Percentiles rank a stretch among this genome's conserved stretches.
These are phyloP conservation scores for Hippocampus abdominalis DNA, from an alignment of 2,113 vertebrate genomes.

Conservation along the genomic window DNA sequence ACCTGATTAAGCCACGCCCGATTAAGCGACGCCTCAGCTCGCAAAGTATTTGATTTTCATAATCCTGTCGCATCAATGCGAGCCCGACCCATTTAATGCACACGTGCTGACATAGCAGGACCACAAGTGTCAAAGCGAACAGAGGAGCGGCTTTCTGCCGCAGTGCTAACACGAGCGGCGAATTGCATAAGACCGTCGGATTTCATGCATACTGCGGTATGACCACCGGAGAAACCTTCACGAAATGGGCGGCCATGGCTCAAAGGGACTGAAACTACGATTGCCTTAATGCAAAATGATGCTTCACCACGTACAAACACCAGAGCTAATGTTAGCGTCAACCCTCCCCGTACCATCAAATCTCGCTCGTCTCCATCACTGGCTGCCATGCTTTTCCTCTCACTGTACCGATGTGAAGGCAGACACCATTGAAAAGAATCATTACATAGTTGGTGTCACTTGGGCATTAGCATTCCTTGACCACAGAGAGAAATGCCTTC, in stretches of 20 bases:
- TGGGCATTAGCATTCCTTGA: background rate
- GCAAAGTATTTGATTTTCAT: slow-evolving; percentile 56
- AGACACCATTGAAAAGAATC: background rate
- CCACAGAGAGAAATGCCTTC: too few species aligned
- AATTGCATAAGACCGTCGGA: slow-evolving; percentile 26
- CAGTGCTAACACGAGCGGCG: slow-evolving; percentile 37
- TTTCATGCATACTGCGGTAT: background rate
- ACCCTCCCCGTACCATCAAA: background rate
- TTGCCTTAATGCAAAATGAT: background rate
- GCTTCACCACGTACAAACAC: background rate
- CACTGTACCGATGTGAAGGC: background rate
- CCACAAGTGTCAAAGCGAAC: slow-evolving; percentile 38
- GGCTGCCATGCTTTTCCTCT: background rate
- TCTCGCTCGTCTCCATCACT: background rate
- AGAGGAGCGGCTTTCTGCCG: slow-evolving; percentile 30
- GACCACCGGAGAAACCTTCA: slow-evolving; percentile 1
- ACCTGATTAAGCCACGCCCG: slow-evolving; percentile 56
- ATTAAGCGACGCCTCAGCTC: slow-evolving; percentile 47
- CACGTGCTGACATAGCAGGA: slow-evolving; percentile 58
- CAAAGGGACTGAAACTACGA: background rate
- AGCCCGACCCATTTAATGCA: slow-evolving; percentile 27
- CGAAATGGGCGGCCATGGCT: background rate
- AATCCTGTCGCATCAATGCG: slow-evolving; percentile 63
- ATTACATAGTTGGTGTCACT: background rate
- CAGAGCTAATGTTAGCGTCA: background rate